Base-by-base conservation (phyloP, 2,113 vertebrate species). In the Brachyistius frenatus region DNA sequence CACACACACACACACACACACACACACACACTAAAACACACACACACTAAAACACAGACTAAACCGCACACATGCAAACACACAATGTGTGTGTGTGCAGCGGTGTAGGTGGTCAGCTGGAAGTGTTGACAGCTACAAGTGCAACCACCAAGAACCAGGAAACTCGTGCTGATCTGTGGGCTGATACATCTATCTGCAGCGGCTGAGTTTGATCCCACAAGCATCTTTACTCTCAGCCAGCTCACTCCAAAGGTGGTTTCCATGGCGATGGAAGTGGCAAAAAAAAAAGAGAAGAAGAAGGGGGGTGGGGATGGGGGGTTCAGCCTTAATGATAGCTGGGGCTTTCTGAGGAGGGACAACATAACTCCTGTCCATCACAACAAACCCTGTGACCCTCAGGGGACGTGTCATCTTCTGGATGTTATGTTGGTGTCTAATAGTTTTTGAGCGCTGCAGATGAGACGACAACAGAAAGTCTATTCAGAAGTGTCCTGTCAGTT, bases 101-200 rank as follows among this genome's bases (percentile, higher is more conserved):
- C 31, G 4, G 9, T 49, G 53, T 30, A 60, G 66, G 44, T 36
- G 56, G 69, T 75, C 79, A 65, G 44, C 7, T 23, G 72, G 47
- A 55, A 58, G 61, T 72, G 86, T 63, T 78, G 88, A 89, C 88
- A 89, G 79, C 77, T 82, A 75, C 76, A 85, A 85, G 69, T 75
- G 55, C 75, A 80, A 81, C 78, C 74, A 75, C 64, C 76, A 50
- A 53, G 60, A 90, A 81, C 46, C 78, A 73, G 81, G 82, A 86
- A 76, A 31, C 53, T 33, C 66, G 33, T 57, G 70, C 62, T 75
- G 83, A 85, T 89, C 79, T 70, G 65, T 66, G 81, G 66, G 56
- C 77, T 75, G 79, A 90, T 80, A 70, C 55, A 35, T 75, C 52
- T 35, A 63, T 54, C 60, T 56, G 23, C 69, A 32, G 23, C 23